Conservation (phyloP, 2,888 invertebrate species). For the Ceramica pisi region DNA sequence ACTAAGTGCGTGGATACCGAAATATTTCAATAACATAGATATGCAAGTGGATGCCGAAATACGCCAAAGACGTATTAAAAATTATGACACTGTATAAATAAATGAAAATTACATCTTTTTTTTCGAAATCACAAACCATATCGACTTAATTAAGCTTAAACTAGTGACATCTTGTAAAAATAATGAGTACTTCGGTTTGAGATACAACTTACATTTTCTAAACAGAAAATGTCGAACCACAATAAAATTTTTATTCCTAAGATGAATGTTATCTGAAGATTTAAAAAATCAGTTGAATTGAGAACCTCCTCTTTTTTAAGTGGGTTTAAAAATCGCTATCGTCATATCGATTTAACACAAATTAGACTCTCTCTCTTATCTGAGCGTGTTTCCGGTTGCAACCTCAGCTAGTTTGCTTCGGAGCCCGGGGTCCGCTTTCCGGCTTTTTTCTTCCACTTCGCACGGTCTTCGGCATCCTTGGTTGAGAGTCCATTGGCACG, state of each 20-base stretch:
- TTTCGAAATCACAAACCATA: neutral
- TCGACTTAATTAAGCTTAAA: neutral
- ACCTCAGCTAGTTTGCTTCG: no score
- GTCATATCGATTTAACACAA: neutral
- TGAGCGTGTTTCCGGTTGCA: no score
- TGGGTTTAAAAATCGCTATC: neutral
- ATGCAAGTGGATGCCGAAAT: no score
- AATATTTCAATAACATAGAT: no score
- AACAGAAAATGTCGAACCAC: neutral
- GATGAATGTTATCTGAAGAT: neutral
- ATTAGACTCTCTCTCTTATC: no score
- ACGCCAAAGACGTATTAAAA: neutral
- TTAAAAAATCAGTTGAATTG: neutral
- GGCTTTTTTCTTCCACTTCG: no score
- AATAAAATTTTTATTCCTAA: neutral
- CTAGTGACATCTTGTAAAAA: conserved; percentile 6
- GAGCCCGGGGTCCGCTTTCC: no score
- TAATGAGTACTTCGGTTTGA: neutral
- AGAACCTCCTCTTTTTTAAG: no score
- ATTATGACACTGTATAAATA: neutral
- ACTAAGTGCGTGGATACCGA: neutral
- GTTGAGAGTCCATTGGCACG: no score
- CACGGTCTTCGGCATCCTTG: no score
- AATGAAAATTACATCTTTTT: neutral
- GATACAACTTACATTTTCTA: neutral